Percentiles rank a stretch among this genome's conserved stretches.
Evolutionary conservation across 2,113 vertebrate species (phyloP).

Genomic region (Rhea americana): DNA sequence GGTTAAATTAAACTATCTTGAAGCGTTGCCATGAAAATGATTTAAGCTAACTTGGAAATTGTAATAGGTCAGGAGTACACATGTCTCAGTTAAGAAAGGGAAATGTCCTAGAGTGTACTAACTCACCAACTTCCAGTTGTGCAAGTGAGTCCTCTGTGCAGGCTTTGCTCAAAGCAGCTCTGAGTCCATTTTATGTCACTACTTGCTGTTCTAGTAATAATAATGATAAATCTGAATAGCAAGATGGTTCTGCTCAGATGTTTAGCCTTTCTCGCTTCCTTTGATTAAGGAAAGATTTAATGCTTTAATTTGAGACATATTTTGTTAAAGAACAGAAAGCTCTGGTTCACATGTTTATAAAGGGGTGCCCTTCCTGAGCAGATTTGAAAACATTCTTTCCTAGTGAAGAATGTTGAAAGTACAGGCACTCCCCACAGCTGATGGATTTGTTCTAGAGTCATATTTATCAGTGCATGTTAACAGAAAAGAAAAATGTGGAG

Average conservation of each 20-base stretch:
- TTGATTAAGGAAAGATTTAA: constrained; percentile 51
- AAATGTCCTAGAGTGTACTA: background rate
- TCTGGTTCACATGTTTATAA: background rate
- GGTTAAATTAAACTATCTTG: background rate
- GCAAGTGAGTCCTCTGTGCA: rapidly evolving
- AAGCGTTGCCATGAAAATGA: background rate
- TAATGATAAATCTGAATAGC: background rate
- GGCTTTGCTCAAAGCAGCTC: background rate
- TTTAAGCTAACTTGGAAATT: background rate
- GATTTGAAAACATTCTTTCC: constrained; percentile 18
- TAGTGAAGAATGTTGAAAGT: constrained; percentile 35
- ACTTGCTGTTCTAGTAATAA: background rate
- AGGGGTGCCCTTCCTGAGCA: constrained; percentile 34
- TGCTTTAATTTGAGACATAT: constrained; percentile 43
- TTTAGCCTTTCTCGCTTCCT: background rate
- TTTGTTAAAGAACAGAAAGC: constrained; percentile 36
- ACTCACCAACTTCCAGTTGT: background rate
- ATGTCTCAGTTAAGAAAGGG: background rate
- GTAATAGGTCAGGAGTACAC: background rate
- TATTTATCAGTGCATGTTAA: constrained; percentile 17
- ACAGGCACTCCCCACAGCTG: constrained; percentile 24
- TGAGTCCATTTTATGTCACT: background rate
- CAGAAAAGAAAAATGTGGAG: background rate
- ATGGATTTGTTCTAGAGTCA: background rate
- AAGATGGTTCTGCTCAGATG: background rate